Percentiles rank a stretch among this genome's conserved stretches.
phyloP scores from a whole-genome alignment of 53 echinoderm and acorn worm species.

The Hippasteria phrygiana region DNA sequence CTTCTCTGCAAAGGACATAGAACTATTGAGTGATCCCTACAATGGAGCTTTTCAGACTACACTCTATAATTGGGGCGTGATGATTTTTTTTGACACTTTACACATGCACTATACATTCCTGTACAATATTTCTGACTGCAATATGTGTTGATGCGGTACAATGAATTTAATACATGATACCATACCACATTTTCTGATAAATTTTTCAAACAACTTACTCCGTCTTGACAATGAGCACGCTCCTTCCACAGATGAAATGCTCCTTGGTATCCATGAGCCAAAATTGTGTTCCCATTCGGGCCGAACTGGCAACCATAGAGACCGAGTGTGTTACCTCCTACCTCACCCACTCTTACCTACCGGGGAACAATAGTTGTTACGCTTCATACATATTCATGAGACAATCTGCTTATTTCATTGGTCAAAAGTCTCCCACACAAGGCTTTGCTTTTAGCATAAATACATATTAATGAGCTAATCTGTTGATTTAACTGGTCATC shows the following conservation, averaged over 20 bases:
- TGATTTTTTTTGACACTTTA: no score
- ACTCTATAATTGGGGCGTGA: no score
- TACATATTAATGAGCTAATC: neutral
- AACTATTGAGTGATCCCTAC: no score
- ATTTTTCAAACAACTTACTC: neutral
- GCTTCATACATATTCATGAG: constrained; percentile 23
- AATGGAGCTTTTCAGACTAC: no score
- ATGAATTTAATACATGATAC: no score
- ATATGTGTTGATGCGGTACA: no score
- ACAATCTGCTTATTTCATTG: neutral
- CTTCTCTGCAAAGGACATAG: constrained; percentile 18
- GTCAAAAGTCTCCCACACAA: neutral
- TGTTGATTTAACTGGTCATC: no score
- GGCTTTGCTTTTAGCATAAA: neutral
- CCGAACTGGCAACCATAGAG: constrained; percentile 97
- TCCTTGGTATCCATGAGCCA: constrained; percentile 95
- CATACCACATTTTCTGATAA: no score
- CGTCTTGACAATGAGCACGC: neutral
- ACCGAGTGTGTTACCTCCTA: constrained; percentile 94
- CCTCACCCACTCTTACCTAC: constrained; percentile 96
- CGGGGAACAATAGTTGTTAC: neutral
- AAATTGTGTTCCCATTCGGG: constrained; percentile 81
- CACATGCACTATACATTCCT: no score
- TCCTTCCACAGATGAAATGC: constrained; percentile 89
- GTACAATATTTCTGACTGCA: no score